phyloP scores from a whole-genome alignment of 1,140 invertebrate genomes.

The Monochamus saltuarius region DNA sequence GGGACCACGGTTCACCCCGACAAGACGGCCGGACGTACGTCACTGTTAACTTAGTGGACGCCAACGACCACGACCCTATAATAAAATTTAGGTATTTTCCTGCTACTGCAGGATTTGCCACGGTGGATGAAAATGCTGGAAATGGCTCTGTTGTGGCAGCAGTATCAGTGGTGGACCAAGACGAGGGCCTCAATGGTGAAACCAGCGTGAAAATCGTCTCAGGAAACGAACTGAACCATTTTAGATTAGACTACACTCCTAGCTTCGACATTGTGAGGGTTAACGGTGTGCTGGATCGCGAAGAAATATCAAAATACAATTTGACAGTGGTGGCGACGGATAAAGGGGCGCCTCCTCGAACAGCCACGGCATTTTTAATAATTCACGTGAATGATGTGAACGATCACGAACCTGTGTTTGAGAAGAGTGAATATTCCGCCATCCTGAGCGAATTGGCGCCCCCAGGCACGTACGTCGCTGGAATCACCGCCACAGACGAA shows the following conservation, averaged over 20 bases:
- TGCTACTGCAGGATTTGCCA: slow-evolving; percentile 76
- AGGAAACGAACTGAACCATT: slow-evolving; percentile 90
- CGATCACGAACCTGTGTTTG: slow-evolving; percentile 92
- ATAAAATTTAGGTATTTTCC: slow-evolving; percentile 90
- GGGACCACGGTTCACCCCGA: slow-evolving; percentile 86
- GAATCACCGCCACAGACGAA: slow-evolving; percentile 86
- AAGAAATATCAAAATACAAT: slow-evolving; percentile 90
- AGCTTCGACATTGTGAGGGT: slow-evolving; percentile 89
- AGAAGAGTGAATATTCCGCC: slow-evolving; percentile 88
- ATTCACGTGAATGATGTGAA: slow-evolving; percentile 95
- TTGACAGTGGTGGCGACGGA: slow-evolving; percentile 88
- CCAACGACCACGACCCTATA: slow-evolving; percentile 92
- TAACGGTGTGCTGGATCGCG: slow-evolving; percentile 87
- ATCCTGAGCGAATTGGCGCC: slow-evolving; percentile 85
- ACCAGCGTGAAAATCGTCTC: slow-evolving; percentile 79
- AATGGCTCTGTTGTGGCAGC: slow-evolving; percentile 90
- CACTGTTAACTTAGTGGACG: slow-evolving; percentile 89
- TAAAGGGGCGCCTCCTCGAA: slow-evolving; percentile 79
- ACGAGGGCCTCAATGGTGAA: slow-evolving; percentile 87
- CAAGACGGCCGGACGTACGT: slow-evolving; percentile 93
- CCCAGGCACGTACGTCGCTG: slow-evolving; percentile 82
- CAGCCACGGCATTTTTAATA: slow-evolving; percentile 81
- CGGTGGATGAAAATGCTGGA: slow-evolving; percentile 89
- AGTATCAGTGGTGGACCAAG: slow-evolving; percentile 87
- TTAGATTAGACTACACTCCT: slow-evolving; percentile 79